These are phyloP conservation scores for Cirrhinus molitorella DNA, from an alignment of 2,797 vertebrate species.

Conservation along the genomic window DNA sequence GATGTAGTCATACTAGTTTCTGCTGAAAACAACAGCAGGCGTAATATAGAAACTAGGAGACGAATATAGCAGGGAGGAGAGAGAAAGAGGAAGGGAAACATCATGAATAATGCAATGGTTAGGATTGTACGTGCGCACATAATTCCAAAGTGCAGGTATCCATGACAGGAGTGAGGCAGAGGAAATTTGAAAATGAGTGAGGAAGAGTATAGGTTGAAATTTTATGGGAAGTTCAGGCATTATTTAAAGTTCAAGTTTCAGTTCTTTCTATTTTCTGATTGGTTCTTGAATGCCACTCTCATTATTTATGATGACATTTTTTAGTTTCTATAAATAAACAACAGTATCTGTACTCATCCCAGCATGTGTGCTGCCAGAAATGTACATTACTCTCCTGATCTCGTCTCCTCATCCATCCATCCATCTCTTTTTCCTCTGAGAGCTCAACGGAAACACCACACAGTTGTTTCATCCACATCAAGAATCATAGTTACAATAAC, in stretches of 20 bases:
- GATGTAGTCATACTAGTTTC: neutral
- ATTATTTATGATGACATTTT: slow-evolving; percentile 53
- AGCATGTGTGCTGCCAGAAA: slow-evolving; percentile 28
- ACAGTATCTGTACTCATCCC: slow-evolving; percentile 27
- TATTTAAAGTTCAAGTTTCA: slow-evolving; percentile 41
- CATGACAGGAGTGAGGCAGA: slow-evolving; percentile 13
- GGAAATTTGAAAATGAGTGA: neutral
- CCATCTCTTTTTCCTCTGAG: neutral
- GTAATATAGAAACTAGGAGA: slow-evolving; percentile 18
- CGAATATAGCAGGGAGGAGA: neutral
- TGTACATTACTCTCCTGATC: slow-evolving; percentile 39
- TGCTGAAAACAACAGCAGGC: slow-evolving; percentile 17
- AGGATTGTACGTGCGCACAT: neutral
- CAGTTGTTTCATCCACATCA: slow-evolving; percentile 8
- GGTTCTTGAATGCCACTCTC: slow-evolving; percentile 41
- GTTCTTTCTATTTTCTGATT: slow-evolving; percentile 22
- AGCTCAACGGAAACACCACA: slow-evolving; percentile 15
- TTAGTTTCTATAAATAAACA: slow-evolving; percentile 55
- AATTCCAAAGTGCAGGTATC: neutral
- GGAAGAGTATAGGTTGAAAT: neutral
- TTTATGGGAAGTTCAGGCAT: slow-evolving; percentile 8
- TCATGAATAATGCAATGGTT: slow-evolving; percentile 47
- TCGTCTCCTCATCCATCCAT: slow-evolving; percentile 24
- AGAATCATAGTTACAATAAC: neutral
- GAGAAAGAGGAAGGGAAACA: slow-evolving; percentile 3